A percentile compares a stretch with the other conserved stretches of the same genome.
phyloP scores from a whole-genome alignment of 92 coral and sea anemone genomes.

The Zoanthus sociatus region DNA sequence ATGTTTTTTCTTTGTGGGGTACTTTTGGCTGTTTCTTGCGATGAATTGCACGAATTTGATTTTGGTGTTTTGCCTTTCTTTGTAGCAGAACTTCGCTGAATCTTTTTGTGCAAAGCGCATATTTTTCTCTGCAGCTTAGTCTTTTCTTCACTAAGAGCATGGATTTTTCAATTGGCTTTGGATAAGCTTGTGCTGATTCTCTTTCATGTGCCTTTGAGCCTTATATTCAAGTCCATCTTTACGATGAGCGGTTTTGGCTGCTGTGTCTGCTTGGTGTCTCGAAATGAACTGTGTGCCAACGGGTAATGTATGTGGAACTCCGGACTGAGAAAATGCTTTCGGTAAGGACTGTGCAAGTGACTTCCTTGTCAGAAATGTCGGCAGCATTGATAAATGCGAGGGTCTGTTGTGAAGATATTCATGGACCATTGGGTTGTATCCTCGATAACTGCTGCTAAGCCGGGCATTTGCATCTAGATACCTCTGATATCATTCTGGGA shows the following conservation, averaged over 20 bases:
- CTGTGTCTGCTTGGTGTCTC: too few species aligned
- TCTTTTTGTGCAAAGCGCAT: slow-evolving; percentile 50
- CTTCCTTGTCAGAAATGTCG: too few species aligned
- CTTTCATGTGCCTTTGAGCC: slow-evolving; percentile 19
- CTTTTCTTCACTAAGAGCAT: slow-evolving; percentile 25
- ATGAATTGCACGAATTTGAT: neutral
- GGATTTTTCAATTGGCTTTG: slow-evolving; percentile 28
- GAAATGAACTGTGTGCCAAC: too few species aligned
- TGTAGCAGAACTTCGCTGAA: slow-evolving; percentile 42
- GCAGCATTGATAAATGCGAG: too few species aligned
- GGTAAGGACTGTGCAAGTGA: too few species aligned
- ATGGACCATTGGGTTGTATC: too few species aligned
- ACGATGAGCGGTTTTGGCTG: slow-evolving; percentile 18
- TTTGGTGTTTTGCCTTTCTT: slow-evolving; percentile 20
- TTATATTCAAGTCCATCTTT: slow-evolving; percentile 40
- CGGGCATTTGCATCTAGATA: too few species aligned
- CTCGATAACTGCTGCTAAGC: too few species aligned
- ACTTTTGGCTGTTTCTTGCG: neutral
- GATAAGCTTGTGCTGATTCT: slow-evolving; percentile 44
- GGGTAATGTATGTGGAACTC: too few species aligned
- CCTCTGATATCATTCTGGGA: too few species aligned
- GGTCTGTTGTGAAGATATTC: too few species aligned
- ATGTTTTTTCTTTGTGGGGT: slow-evolving; percentile 30
- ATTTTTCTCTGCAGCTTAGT: slow-evolving; percentile 37
- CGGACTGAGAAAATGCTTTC: too few species aligned